phyloP scores from a whole-genome alignment of 1,140 invertebrate species.

The Eupeodes corollae region DNA sequence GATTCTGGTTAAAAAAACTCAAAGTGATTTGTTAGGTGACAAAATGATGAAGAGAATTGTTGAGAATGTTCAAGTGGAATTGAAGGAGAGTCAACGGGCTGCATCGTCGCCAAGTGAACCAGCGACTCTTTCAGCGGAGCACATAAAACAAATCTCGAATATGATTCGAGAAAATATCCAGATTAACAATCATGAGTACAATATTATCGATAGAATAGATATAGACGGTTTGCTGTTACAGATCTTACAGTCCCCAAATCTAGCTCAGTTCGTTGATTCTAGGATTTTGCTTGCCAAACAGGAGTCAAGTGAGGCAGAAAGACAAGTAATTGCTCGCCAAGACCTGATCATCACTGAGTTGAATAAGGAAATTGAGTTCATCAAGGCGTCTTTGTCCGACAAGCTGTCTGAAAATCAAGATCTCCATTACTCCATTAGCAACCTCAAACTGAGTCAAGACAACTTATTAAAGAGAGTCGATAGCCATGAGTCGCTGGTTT shows the following conservation, averaged over 20 bases:
- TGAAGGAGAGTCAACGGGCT: constrained; percentile 7
- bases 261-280: constrained; percentile 17
- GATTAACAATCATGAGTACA: constrained; percentile 19
- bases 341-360: constrained; percentile 32
- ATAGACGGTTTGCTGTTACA: constrained; percentile 16
- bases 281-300: constrained; percentile 12
- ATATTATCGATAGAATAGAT: constrained; percentile 32
- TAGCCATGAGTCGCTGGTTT: constrained; percentile 20
- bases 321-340: constrained; percentile 5
- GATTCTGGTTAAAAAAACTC: background rate
- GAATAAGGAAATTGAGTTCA: constrained; percentile 35
- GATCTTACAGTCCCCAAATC: constrained; percentile 15
- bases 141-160: constrained; percentile 33
- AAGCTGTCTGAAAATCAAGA: constrained; percentile 28
- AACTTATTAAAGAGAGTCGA: constrained; percentile 24
- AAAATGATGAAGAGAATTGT: constrained; percentile 15
- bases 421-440: constrained; percentile 27
- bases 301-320: constrained; percentile 7
- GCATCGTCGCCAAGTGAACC: constrained; percentile 10
- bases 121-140: constrained; percentile 22
- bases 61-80: constrained; percentile 11
- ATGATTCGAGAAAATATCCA: constrained; percentile 23
- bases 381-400: constrained; percentile 35
- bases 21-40: constrained; percentile 12
- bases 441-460: constrained; percentile 19